Evolutionary conservation across 2,797 vertebrate species (phyloP), one percentile per base, ranked within the genome.

Genomic region (Pipistrellus nathusii): DNA sequence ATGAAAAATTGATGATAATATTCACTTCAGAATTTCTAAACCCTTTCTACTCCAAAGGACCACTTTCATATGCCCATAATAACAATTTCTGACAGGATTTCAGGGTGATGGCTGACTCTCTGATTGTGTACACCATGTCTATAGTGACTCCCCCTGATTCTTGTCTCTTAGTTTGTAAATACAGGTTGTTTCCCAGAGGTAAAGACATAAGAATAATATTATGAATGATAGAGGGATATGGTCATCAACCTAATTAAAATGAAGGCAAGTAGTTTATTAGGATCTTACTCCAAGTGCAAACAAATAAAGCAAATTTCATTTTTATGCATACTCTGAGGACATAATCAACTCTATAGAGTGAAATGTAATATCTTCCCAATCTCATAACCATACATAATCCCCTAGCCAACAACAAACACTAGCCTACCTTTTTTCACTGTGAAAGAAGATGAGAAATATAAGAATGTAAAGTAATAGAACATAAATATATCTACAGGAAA

Each of bases 241-340:
- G 35, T 51, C 27, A 3, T 66, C 51, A 75, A 82, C 46, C 30
- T 87, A 91, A 88, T 91, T 96, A 94, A 96, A 96, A 96, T 91
- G 27, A 92, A 95, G 84, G 80, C 55, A 91, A 92, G 51, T 77
- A 57, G 14, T 95, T 94, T 76, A 93, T 59, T 20, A 86, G 59
- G n/a, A 78, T 88, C 64, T 95, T 0, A 62, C 75, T 95, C 71
- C n/a, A 95, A 93, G 71, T 87, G 89, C 82, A 55, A 72, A 93
- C 41, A 93, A 93, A 86, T 85, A 95, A 88, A 93, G 77, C 21
- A 91, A 95, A 97, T 95, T 96, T 97, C 68, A 76, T 91, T 96
- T 86, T 94, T 95, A 92, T 91, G 46, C 48, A 89, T 44, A 55
- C 23, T 94, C 85, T 69, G 94, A 96, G 94, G 44, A 53, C 27